Base-by-base conservation (phyloP, 2,888 invertebrate genomes). In the Parochlus steinenii region DNA sequence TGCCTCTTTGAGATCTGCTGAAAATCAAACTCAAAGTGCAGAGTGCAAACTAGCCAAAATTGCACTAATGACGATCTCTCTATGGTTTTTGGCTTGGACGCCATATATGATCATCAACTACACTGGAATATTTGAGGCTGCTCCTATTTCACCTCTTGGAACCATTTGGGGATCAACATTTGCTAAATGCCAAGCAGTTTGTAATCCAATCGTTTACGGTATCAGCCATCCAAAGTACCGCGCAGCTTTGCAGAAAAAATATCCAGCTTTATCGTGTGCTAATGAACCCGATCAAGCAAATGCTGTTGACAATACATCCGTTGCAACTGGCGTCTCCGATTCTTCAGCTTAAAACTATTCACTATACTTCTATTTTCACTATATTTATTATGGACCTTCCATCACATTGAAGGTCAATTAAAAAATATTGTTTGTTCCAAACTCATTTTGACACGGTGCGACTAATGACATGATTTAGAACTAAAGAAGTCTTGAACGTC, bases 81-180 rank as follows among this genome's bases (percentile, higher is more conserved):
- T 89, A 45, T 92, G 87, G 83, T 79, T 89, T 63, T 71, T 86
- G 67, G 86, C 87, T 31, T 92, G 90, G 90, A 83, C 85, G 16
- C 87, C 87, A 6, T 89, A 87, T 51, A 60, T 83, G 44, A 71
- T 85, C 35, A 79, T 86, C 51, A 85, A 86, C 57, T 77, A 67
- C 51, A 63, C 76, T 41, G 86, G 86, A 27, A 72, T 85, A 38
- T 82, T 85, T 50, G 74, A 79, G 47, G 68, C 69, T 38, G 64
- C 67, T 27, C 72, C 69, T 30, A 73, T 86, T 46, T 78, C 69
- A 44, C 86, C 86, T 11, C 62, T 86, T 43, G 74, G 74, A 44
- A 83, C 83, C 37, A 83, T 86, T 56, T 83, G 85, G 81, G 82
- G 83, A 34, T 83, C 89, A 22, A 69, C 89, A 46, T 87, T 90